Evolutionary conservation across 2,888 invertebrate genomes (phyloP).

Genomic region (Alentia gelatinosa): DNA sequence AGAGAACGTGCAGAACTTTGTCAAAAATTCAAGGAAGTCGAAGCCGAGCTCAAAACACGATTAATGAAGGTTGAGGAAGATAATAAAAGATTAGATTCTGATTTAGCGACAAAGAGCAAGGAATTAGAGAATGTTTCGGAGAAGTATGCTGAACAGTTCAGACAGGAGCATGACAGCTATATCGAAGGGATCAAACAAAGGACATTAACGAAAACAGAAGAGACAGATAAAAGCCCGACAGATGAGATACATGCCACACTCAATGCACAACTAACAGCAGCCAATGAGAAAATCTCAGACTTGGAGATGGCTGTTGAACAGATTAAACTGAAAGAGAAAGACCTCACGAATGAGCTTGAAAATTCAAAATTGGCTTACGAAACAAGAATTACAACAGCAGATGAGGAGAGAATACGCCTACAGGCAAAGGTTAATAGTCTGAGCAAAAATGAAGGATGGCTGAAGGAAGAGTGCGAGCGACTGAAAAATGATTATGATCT

Average conservation of each 20-base stretch:
- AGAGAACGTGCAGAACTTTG: neutral
- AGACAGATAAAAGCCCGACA: neutral
- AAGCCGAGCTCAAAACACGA: neutral
- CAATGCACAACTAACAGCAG: neutral
- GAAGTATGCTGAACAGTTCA: neutral
- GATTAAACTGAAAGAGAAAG: neutral
- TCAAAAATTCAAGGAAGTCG: neutral
- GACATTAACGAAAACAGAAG: neutral
- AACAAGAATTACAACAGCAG: neutral
- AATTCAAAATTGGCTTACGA: neutral
- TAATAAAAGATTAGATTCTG: neutral
- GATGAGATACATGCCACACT: slow-evolving; percentile 23
- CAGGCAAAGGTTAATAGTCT: neutral
- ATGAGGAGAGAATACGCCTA: neutral
- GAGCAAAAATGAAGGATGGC: neutral
- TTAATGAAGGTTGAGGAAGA: neutral
- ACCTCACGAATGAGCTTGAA: neutral
- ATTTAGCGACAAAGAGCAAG: neutral
- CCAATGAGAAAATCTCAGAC: slow-evolving; percentile 2
- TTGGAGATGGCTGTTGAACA: slow-evolving; percentile 9
- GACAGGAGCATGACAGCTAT: neutral
- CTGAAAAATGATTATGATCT: slow-evolving; percentile 41
- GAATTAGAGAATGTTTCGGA: neutral
- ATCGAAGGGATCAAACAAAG: slow-evolving; percentile 6
- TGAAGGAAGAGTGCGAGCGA: slow-evolving; percentile 32